A percentile compares a stretch with the other conserved stretches of the same genome.
These are phyloP conservation scores for Ctenodactylus gundi DNA, from an alignment of 2,113 vertebrate genomes.

Conservation along the genomic window DNA sequence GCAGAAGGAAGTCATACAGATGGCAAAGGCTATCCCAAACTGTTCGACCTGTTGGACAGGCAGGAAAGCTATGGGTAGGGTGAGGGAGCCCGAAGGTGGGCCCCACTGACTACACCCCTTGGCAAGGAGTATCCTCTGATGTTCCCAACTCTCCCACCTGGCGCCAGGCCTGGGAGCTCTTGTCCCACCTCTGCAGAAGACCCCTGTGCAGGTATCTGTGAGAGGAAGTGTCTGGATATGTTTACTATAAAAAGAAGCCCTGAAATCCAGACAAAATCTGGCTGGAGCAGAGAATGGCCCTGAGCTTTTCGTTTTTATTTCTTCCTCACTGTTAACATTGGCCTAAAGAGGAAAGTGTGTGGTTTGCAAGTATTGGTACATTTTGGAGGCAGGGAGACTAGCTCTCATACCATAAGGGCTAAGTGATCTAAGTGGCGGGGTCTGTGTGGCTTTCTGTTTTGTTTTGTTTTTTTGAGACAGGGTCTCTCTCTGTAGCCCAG, in stretches of 20 bases:
- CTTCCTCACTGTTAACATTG: background rate
- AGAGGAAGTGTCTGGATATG: background rate
- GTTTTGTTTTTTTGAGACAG: no score
- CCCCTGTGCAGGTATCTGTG: accelerated
- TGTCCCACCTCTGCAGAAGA: background rate
- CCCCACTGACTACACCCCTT: background rate
- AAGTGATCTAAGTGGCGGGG: background rate
- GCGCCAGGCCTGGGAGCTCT: background rate
- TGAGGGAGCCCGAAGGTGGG: background rate
- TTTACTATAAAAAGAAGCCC: background rate
- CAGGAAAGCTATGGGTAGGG: background rate
- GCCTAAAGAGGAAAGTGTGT: background rate
- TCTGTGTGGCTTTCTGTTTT: background rate
- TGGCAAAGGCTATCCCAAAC: background rate
- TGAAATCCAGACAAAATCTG: background rate
- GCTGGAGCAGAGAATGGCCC: background rate
- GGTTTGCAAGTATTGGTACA: background rate
- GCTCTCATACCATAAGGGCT: background rate
- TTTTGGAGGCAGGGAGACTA: background rate
- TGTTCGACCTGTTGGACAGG: background rate
- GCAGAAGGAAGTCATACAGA: background rate
- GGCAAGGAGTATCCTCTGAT: accelerated
- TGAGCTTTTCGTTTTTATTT: background rate
- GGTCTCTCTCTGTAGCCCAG: no score
- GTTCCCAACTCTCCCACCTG: accelerated